A percentile compares a stretch with the other conserved stretches of the same genome.
Evolutionary conservation across 2,797 vertebrate genomes (phyloP).

Genomic region (Manis crassicaudata): DNA sequence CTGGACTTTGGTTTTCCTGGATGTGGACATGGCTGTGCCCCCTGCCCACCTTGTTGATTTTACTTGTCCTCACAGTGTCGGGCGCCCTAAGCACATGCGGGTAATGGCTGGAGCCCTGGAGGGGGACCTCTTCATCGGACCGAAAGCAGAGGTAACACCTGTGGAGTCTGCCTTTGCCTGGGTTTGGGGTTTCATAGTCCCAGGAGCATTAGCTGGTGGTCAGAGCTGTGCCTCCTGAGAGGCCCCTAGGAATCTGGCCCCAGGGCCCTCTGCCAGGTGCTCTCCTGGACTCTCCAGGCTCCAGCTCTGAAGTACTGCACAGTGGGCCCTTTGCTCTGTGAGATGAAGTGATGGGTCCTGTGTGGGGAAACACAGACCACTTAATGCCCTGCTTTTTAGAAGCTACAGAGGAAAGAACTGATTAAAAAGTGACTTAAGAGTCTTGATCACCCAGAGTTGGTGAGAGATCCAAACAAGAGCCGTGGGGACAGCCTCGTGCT

Average conservation of each 20-base stretch:
- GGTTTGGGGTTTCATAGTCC: neutral
- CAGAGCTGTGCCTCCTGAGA: neutral
- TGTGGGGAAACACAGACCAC: neutral
- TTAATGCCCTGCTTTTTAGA: neutral
- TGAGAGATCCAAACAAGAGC: neutral
- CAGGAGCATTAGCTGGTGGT: neutral
- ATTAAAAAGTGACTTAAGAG: slow-evolving; percentile 4
- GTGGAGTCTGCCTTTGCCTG: neutral
- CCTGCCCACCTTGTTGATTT: neutral
- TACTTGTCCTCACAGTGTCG: slow-evolving; percentile 86
- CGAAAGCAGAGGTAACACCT: slow-evolving; percentile 91
- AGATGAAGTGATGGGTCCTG: neutral
- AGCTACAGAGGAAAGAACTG: slow-evolving; percentile 28
- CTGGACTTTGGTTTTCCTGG: neutral
- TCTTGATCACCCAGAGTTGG: neutral
- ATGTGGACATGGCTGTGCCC: neutral
- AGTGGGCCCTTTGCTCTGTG: neutral
- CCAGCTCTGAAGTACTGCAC: neutral
- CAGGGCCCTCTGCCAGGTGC: neutral
- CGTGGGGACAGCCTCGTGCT: neutral
- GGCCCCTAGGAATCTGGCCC: neutral
- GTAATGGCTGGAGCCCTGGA: slow-evolving; percentile 96
- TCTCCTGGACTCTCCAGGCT: neutral
- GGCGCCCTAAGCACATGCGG: slow-evolving; percentile 93
- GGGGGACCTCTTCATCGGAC: slow-evolving; percentile 94